Evolutionary conservation across 2,888 invertebrate genomes (phyloP).

Genomic region (Torymus auratus): DNA sequence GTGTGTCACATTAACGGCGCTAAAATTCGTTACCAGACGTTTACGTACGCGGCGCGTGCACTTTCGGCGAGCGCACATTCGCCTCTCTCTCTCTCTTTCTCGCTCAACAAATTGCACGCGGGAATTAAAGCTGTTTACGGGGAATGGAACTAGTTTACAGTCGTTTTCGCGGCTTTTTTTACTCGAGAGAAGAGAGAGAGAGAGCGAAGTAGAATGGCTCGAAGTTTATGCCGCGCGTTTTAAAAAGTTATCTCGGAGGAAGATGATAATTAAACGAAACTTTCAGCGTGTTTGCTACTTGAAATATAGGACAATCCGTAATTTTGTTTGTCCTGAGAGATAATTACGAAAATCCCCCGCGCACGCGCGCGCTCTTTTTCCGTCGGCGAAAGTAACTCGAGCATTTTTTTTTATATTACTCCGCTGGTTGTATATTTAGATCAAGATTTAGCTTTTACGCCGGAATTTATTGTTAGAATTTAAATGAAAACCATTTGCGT

Average conservation of each 20-base stretch:
- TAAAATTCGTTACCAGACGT: constrained; percentile 55
- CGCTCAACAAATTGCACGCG: constrained; percentile 49
- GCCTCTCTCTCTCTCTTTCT: too few species aligned
- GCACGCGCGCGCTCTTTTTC: too few species aligned
- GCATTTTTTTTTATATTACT: too few species aligned
- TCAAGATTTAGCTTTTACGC: too few species aligned
- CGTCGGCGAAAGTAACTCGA: too few species aligned
- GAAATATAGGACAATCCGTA: not conserved
- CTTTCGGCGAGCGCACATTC: constrained; percentile 10
- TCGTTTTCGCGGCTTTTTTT: constrained; percentile 20
- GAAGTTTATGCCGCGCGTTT: not conserved
- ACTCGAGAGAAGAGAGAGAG: too few species aligned
- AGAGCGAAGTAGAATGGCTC: not conserved
- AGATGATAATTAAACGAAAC: constrained; percentile 11
- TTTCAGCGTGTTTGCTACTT: not conserved
- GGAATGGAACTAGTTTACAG: constrained; percentile 42
- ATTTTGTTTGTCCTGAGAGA: not conserved
- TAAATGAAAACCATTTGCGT: too few species aligned
- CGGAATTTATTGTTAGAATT: too few species aligned
- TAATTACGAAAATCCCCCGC: too few species aligned
- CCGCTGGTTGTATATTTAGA: too few species aligned
- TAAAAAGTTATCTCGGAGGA: constrained; percentile 10
- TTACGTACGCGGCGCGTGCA: constrained; percentile 55
- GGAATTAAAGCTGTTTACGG: constrained; percentile 51
- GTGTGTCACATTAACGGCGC: constrained; percentile 63